phyloP scores from a whole-genome alignment of 2,113 vertebrate species.

The Semnornis frantzii region DNA sequence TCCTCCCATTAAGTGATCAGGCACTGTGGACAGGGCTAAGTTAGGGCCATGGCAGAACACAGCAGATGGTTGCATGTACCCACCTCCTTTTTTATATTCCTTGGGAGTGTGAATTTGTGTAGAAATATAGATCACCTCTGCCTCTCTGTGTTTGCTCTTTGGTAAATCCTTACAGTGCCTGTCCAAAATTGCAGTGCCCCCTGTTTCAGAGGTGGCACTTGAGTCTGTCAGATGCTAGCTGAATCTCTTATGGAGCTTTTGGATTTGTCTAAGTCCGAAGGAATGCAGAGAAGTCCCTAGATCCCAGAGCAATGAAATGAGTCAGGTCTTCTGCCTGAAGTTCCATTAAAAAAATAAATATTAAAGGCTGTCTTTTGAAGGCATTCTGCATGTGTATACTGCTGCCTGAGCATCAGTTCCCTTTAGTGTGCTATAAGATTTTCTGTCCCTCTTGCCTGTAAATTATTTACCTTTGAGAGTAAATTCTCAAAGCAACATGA shows the following conservation, averaged over 20 bases:
- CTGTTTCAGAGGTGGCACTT: not conserved
- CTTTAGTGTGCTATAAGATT: slow-evolving; percentile 17
- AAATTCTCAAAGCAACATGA: not conserved
- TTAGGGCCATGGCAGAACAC: not conserved
- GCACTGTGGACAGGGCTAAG: not conserved
- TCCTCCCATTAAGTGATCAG: not conserved
- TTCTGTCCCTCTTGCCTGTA: slow-evolving; percentile 27
- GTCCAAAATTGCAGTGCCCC: not conserved
- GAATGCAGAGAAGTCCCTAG: not conserved
- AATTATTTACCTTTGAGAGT: slow-evolving; percentile 56
- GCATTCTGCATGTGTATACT: not conserved
- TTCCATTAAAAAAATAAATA: not conserved
- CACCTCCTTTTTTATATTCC: not conserved
- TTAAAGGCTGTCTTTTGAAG: not conserved
- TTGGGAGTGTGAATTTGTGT: not conserved
- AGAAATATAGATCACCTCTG: not conserved
- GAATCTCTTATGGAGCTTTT: not conserved
- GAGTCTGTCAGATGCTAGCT: not conserved
- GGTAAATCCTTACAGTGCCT: not conserved
- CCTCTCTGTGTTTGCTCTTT: not conserved
- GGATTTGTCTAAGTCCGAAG: not conserved
- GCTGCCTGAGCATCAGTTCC: slow-evolving; percentile 7
- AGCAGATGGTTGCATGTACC: not conserved
- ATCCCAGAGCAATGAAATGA: not conserved
- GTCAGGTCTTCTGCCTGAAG: not conserved